These are phyloP conservation scores for Musca vetustissima DNA, from an alignment of 1,140 invertebrate genomes.

Conservation along the genomic window DNA sequence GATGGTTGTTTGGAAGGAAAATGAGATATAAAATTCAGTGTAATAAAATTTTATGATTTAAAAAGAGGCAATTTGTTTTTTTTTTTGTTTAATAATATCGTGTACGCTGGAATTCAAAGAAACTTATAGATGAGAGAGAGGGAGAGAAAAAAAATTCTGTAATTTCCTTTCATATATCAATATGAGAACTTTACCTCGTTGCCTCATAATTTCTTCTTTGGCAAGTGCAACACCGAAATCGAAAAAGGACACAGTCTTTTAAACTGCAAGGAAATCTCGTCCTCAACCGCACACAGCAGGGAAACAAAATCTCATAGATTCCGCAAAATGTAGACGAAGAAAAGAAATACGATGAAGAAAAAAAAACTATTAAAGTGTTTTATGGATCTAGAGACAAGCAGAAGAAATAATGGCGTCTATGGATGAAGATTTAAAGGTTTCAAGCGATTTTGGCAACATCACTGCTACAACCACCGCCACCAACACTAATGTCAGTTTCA, in stretches of 20 bases:
- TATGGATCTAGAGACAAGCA: slow-evolving; percentile 33
- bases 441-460: slow-evolving; percentile 5
- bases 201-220: slow-evolving; percentile 17
- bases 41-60: slow-evolving; percentile 13
- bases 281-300: not conserved
- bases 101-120: not conserved
- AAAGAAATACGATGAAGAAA: slow-evolving; percentile 4
- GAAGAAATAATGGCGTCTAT: slow-evolving; percentile 34
- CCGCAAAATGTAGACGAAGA: slow-evolving; percentile 17
- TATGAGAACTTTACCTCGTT: slow-evolving; percentile 1
- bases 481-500: not conserved
- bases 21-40: slow-evolving; percentile 10
- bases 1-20: not conserved
- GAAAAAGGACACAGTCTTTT: not conserved
- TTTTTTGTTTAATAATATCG: not conserved
- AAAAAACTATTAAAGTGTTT: slow-evolving; percentile 35
- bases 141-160: too few species aligned
- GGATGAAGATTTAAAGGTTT: slow-evolving; percentile 27
- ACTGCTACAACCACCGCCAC: slow-evolving; percentile 7
- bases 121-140: not conserved
- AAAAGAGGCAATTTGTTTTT: not conserved
- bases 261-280: not conserved
- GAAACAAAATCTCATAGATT: slow-evolving; percentile 15
- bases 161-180: slow-evolving; percentile 12
- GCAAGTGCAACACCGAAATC: not conserved